Evolutionary conservation across 2,888 invertebrate species (phyloP).

Genomic region (Lysandra bellargus): DNA sequence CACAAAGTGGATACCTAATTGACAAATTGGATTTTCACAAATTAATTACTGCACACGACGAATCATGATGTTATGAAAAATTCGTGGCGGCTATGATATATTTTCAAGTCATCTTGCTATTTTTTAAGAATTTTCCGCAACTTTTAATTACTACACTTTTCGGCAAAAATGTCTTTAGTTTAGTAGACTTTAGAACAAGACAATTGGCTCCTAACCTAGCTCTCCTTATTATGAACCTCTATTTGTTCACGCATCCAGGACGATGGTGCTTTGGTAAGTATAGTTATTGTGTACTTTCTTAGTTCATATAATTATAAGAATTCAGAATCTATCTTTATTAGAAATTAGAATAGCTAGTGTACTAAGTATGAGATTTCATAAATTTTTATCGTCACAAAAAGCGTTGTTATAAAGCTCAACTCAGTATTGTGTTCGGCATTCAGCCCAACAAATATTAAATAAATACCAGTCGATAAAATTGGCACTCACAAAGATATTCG

Average conservation of each 20-base stretch:
- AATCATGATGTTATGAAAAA: not conserved
- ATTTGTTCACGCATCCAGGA: conserved; percentile 71
- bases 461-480: conserved; percentile 25
- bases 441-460: not conserved
- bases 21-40: not conserved
- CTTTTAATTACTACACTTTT: not conserved
- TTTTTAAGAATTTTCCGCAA: not conserved
- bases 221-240: conserved; percentile 59
- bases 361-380: no score
- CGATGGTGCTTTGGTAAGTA: conserved; percentile 78
- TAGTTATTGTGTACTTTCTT: not conserved
- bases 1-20: not conserved
- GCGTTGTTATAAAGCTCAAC: not conserved
- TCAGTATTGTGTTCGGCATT: not conserved
- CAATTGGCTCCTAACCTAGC: conserved; percentile 33
- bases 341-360: no score
- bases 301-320: no score
- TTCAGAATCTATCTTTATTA: no score
- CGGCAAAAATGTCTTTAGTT: not conserved
- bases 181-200: conserved; percentile 27
- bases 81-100: no score
- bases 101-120: not conserved
- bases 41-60: not conserved
- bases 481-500: conserved; percentile 17
- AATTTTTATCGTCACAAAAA: not conserved